Conservation (phyloP, 2,797 vertebrate species). For the Anguilla pacifica region DNA sequence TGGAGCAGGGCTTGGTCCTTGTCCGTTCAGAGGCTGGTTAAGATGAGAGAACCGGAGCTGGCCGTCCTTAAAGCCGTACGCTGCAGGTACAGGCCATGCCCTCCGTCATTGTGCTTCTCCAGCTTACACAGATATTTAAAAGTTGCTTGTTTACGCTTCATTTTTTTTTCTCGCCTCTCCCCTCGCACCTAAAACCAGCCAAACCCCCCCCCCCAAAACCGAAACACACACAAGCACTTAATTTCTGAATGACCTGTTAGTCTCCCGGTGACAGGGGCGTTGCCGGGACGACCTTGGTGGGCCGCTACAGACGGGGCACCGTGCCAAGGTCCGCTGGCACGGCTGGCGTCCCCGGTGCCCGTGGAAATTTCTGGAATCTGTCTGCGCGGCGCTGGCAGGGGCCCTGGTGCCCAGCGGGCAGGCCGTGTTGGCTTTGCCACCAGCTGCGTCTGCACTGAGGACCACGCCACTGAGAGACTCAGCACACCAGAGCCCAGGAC, state of each 20-base stretch:
- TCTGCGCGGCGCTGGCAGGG: slow-evolving; percentile 38
- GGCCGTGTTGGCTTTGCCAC: slow-evolving; percentile 28
- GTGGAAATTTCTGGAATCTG: slow-evolving; percentile 43
- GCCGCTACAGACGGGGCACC: background rate
- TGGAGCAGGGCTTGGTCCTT: too few species aligned
- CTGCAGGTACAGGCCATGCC: slow-evolving; percentile 39
- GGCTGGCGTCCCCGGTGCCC: background rate
- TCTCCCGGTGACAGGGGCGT: slow-evolving; percentile 4
- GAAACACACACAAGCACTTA: slow-evolving; percentile 44
- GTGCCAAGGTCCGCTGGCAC: slow-evolving; percentile 40
- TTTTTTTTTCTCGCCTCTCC: slow-evolving; percentile 26
- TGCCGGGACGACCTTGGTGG: slow-evolving; percentile 11
- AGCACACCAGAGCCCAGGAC: slow-evolving; percentile 26
- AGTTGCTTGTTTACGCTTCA: slow-evolving; percentile 52
- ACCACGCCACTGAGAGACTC: slow-evolving; percentile 19
- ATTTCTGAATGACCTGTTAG: background rate
- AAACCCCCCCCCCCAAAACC: slow-evolving; percentile 24
- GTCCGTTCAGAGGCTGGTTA: slow-evolving; percentile 34
- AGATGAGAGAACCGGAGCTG: slow-evolving; percentile 41
- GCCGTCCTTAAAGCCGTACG: slow-evolving; percentile 25
- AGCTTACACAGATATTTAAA: slow-evolving; percentile 59
- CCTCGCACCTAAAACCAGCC: background rate
- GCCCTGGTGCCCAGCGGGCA: slow-evolving; percentile 26
- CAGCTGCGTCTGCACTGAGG: slow-evolving; percentile 33
- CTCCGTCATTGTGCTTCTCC: slow-evolving; percentile 55